Evolutionary conservation across 2,888 invertebrate genomes (phyloP).

Genomic region (Myopa testacea): DNA sequence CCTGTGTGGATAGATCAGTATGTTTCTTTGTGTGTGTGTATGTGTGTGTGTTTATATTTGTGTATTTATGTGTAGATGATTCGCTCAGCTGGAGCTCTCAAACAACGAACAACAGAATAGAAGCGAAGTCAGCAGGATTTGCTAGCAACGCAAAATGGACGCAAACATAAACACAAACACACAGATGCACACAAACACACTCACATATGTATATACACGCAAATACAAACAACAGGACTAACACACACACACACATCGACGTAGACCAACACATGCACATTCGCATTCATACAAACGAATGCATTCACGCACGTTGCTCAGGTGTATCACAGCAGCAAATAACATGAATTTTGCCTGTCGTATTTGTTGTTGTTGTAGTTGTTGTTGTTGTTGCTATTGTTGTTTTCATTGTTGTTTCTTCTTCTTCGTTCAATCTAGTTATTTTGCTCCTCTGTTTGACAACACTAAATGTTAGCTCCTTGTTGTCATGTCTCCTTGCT

Average conservation of each 20-base stretch:
- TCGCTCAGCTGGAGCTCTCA: neutral
- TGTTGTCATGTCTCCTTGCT: neutral
- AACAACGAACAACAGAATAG: slow-evolving; percentile 20
- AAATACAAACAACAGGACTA: neutral
- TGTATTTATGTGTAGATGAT: neutral
- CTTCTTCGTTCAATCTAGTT: too few species aligned
- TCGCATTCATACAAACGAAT: too few species aligned
- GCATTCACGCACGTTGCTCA: too few species aligned
- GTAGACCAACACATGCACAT: neutral
- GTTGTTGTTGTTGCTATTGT: neutral
- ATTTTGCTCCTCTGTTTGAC: too few species aligned
- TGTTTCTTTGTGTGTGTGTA: neutral
- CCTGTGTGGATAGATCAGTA: neutral
- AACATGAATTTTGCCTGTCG: neutral
- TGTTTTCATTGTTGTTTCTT: neutral
- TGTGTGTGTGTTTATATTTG: neutral
- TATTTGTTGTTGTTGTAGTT: neutral
- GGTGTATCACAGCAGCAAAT: too few species aligned
- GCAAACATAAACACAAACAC: slow-evolving; percentile 1
- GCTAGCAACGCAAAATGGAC: slow-evolving; percentile 27
- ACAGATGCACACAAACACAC: slow-evolving; percentile 43
- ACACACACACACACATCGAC: neutral
- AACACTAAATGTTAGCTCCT: too few species aligned
- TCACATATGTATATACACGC: neutral
- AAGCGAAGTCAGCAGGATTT: slow-evolving; percentile 48